Base-by-base conservation (phyloP, 2,797 vertebrate genomes). In the Tokudaia tokunoshimensis region DNA sequence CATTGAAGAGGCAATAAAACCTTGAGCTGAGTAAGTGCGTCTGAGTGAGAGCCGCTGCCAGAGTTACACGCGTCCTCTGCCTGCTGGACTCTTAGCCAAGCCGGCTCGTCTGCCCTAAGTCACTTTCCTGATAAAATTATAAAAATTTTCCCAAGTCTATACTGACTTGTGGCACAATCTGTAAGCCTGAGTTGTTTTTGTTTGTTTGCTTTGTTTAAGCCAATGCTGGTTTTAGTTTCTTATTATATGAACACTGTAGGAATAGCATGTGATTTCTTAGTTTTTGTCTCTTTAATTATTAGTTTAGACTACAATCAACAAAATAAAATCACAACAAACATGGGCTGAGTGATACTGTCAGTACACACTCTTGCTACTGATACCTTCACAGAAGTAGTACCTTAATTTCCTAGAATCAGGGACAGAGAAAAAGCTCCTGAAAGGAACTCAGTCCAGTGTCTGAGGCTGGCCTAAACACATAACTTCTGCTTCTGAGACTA, bases 141-240 rank as follows among this genome's bases (percentile, higher is more conserved):
- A 72, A 94, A 94, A 70, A 57, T 74, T 7, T 95, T 83, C 75
- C 14, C 41, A 86, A 50, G 44, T 57, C 19, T 65, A 61, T 92
- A 83, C 10, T 79, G 78, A 37, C 78, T 94, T 85, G 72, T 81
- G 24, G 59, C 15, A 44, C 4, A 74, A 61, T 57, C 50, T 89
- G 47, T 52, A 89, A 94, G 34, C 24, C 13, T 29, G 44, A 65
- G 55, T 1, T 29, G 26, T 83, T 89, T 47, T 86, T 22, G 34
- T 75, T 59, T 15, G 57, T 41, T 24, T 72, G 79, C 50, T 83
- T 81, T 90, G 61, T 72, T 92, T n/a, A 96, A 94, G 72, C 19
- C 67, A 70, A 31, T 41, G n/a, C 11, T 93, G 17, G 17, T 91
- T 90, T 91, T 94, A 70, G 81, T 95, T 81, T 72, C 44, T 90